Evolutionary conservation across 2,888 invertebrate genomes (phyloP).

Genomic region (Falcaria lacertinaria): DNA sequence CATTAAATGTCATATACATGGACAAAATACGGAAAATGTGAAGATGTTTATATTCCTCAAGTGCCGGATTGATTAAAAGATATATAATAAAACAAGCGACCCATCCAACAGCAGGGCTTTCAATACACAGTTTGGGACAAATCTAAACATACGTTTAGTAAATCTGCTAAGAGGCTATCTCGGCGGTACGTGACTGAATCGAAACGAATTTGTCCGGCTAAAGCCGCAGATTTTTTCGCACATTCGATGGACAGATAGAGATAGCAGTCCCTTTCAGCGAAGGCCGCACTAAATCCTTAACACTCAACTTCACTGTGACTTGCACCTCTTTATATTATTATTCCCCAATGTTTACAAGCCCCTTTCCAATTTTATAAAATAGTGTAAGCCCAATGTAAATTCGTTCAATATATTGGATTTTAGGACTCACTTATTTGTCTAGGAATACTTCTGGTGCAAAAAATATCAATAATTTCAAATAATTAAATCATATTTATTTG

Average conservation of each 20-base stretch:
- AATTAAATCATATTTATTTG: no score
- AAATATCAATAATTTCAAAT: no score
- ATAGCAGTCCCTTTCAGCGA: conserved; percentile 66
- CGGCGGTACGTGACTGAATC: conserved; percentile 70
- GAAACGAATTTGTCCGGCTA: conserved; percentile 73
- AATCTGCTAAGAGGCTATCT: conserved; percentile 72
- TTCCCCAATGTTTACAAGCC: conserved; percentile 30
- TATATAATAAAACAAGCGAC: neutral
- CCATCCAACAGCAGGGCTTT: conserved; percentile 26
- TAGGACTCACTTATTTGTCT: no score
- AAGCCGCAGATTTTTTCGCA: conserved; percentile 69
- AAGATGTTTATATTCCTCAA: no score
- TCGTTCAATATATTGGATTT: neutral
- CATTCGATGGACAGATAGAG: conserved; percentile 70
- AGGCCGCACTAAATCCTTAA: conserved; percentile 67
- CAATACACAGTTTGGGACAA: conserved; percentile 55
- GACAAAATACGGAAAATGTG: no score
- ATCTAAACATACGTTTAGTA: conserved; percentile 66
- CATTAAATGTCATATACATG: no score
- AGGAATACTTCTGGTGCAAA: no score
- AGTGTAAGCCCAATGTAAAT: neutral
- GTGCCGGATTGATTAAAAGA: no score
- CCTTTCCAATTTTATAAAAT: neutral
- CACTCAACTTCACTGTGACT: conserved; percentile 60
- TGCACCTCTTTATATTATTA: conserved; percentile 42